Evolutionary conservation across 2,797 vertebrate genomes (phyloP), one percentile per base, ranked within the genome.

Genomic region (Sarcophilus harrisii): DNA sequence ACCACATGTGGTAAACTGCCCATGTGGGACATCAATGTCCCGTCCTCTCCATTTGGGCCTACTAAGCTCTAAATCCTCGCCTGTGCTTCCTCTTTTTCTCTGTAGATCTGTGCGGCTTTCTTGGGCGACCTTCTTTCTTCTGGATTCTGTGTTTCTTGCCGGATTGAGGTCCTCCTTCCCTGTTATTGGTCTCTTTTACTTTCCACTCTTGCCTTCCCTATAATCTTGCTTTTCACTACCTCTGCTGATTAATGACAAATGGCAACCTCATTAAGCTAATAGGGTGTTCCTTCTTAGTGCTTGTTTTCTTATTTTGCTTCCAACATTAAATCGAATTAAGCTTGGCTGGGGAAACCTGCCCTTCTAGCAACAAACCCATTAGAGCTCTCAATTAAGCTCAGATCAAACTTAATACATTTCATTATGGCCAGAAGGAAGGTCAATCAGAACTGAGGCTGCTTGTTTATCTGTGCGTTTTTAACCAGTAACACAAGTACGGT

Each of bases 1-100:
- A 8, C 16, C 2, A 38, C n/a, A 0, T n/a, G n/a, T n/a, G n/a
- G n/a, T 4, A 49, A 2, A 18, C 6, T n/a, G 32, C n/a, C n/a
- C 32, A 3, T 8, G 6, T 38, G n/a, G 66, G 66, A 21, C 62
- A 21, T 27, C 73, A 11, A 18, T 0, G 0, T 45, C 73, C 38
- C 45, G 0, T 81, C 73, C 38, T 81, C 30, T 27, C 73, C 73
- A 45, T 45, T 27, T 45, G 45, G 73, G 21, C 21, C 21, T 10
- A 9, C 73, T 81, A 24, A 81, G 8, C 10, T 38, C 38, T 38
- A 45, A 81, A 45, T 3, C 38, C n/a, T 81, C 24, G 2, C 10
- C n/a, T 45, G 8, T 1, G 0, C 38, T 45, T 3, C 16, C 14
- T 45, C 18, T 4, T 81, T 11, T 81, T 45, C 21, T 81, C 21